Base-by-base conservation (phyloP, 2,888 invertebrate genomes). In the Ennomos fuscantarius region DNA sequence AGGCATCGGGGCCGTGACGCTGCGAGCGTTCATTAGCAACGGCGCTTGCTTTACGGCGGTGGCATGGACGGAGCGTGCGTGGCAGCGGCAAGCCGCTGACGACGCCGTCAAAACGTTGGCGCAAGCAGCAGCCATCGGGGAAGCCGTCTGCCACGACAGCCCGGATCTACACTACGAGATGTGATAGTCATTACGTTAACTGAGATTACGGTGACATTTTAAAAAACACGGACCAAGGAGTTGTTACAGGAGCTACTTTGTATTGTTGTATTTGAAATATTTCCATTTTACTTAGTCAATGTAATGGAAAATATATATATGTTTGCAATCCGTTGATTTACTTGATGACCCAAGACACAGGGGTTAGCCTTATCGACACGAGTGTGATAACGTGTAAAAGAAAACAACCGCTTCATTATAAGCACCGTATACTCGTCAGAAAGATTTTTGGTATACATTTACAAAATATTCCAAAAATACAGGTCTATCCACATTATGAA, bases 31-130 rank as follows among this genome's bases (percentile, higher is more conserved):
- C 84, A 97, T 98, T 1, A 96, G 96, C 62, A 99, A 99, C 81
- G 99, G 98, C 0, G 97, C 97, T 5, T 97, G 97, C 59, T 98
- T 99, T 82, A 94, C 96, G 34, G 97, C 97, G 0, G 97, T 98
- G 51, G 95, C 95, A 24, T 96, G 96, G 95, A 94, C 95, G 1
- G 94, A 97, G 82, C 91, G 95, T 48, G 76, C 94, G 9, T 90
- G 90, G 91, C 86, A 85, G 59, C 66, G 70, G 37, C 75, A 78
- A 53, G 78, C 86, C 31, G 75, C 82, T 0, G 78, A 79, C n/a
- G 44, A 73, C 3, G 60, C 76, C 37, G 72, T 77, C 12, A 73
- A 76, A 52, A 71, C 72, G 34, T 70, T 82, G 43, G 76, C 74
- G 34, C 78, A 82, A 15, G 73, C 79, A n/a, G 76, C 79, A 10